phyloP scores from a whole-genome alignment of 2,888 invertebrate species.

The Loripinus fragilis region DNA sequence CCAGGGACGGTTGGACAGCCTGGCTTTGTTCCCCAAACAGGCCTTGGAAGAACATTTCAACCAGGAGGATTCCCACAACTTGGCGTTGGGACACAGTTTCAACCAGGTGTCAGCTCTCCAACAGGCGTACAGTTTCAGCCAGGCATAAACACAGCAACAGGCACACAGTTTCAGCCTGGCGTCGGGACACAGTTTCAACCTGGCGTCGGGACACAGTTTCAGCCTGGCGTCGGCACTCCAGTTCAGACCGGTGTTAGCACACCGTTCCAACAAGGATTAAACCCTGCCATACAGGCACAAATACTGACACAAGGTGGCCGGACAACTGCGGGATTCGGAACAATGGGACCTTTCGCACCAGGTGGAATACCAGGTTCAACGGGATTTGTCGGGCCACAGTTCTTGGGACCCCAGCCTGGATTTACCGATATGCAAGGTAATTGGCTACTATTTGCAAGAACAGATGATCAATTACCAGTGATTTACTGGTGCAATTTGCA shows the following conservation, averaged over 20 bases:
- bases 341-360: slow-evolving; percentile 4
- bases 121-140: not conserved
- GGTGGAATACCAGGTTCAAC: not conserved
- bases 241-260: not conserved
- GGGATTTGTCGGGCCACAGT: not conserved
- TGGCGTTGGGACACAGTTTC: not conserved
- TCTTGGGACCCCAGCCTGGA: not conserved
- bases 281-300: not conserved
- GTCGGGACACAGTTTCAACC: not conserved
- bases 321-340: slow-evolving; percentile 7
- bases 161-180: not conserved
- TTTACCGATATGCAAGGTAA: not conserved
- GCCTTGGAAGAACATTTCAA: no score
- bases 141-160: no score
- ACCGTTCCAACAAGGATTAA: slow-evolving; percentile 2
- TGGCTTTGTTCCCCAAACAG: no score
- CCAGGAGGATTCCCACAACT: no score
- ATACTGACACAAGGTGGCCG: not conserved
- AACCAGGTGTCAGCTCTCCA: not conserved
- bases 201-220: not conserved
- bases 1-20: no score
- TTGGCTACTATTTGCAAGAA: no score
- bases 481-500: no score
- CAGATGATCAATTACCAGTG: no score
- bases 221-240: not conserved